Evolutionary conservation across 2,888 invertebrate species (phyloP).

Genomic region (Coleophora deauratella): DNA sequence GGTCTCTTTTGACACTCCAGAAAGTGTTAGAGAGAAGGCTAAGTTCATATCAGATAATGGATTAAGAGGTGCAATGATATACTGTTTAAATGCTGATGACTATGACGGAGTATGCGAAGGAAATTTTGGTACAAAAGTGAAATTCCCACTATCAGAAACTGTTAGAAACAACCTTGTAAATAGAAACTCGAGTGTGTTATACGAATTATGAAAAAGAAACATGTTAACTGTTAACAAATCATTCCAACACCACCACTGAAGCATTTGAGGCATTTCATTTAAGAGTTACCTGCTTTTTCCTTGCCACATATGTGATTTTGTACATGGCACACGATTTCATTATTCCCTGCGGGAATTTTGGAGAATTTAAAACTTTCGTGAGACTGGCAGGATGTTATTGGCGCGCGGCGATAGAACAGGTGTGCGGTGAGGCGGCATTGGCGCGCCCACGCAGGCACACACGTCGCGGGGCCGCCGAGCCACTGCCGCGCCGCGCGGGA

Average conservation of each 20-base stretch:
- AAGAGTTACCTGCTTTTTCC: constrained; percentile 51
- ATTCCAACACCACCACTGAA: neutral
- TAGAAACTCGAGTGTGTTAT: no score
- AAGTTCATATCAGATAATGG: constrained; percentile 75
- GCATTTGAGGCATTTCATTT: neutral
- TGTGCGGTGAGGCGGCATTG: constrained; percentile 1
- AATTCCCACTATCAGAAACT: constrained; percentile 34
- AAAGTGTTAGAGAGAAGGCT: constrained; percentile 82
- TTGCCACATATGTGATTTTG: constrained; percentile 65
- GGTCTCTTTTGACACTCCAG: constrained; percentile 86
- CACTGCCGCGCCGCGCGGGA: constrained; percentile 15
- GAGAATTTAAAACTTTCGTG: constrained; percentile 1
- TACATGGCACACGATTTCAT: constrained; percentile 66
- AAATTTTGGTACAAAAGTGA: constrained; percentile 13
- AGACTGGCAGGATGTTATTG: constrained; percentile 17
- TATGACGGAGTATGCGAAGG: constrained; percentile 72
- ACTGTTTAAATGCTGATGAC: constrained; percentile 88
- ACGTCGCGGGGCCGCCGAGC: constrained; percentile 17
- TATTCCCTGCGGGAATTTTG: constrained; percentile 16
- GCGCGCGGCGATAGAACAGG: neutral
- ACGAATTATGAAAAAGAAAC: no score
- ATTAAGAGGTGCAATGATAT: constrained; percentile 89
- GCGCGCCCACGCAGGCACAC: neutral
- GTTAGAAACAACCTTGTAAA: constrained; percentile 30
- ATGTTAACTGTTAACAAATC: neutral